Evolutionary conservation across 2,888 invertebrate species (phyloP), one percentile per base, ranked within the genome.

Genomic region (Unio delphinus): DNA sequence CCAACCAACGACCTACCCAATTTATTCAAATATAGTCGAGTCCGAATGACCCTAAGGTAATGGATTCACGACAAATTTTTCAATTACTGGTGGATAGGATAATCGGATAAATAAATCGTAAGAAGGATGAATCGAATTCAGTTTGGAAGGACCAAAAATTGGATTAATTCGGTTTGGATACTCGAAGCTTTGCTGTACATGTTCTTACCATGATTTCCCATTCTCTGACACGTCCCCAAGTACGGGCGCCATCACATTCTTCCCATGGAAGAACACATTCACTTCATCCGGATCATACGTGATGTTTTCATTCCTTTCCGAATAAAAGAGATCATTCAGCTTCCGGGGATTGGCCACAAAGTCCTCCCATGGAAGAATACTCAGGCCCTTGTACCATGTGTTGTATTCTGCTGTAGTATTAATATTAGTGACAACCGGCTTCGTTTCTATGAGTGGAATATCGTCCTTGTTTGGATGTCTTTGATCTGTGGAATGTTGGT

Each of bases 261-360:
- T 77, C 4, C 82, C 83, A 63, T 83, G 83, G 65, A 85, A 84
- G 68, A 85, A 83, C 23, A 81, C 82, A 59, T 83, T 84, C n/a
- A 85, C 83, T 65, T 83, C 79, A 11, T 80, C 80, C 3, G 80
- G 74, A 63, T 85, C 83, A 60, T 76, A 84, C 3, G 82, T 83
- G 20, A 83, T 81, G 62, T 73, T 76, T 17, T 79, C 75, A 34
- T 79, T 76, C 61, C 73, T 75, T 69, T 83, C 83, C 56, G 72
- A 34, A 54, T 73, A 74, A 67, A 83, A 85, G 56, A 83, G 68
- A 28, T 79, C 82, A 64, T 81, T 79, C 7, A 85, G 71, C 26
- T 76, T 68, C 18, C 77, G 68, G 0, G 85, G 85, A 34, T 77
- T 80, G 28, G 74, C 76, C 6, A 79, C 72, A 68, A 85, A 85